Evolutionary conservation across 53 echinoderm and acorn worm species (phyloP).

Genomic region (Crossaster papposus): DNA sequence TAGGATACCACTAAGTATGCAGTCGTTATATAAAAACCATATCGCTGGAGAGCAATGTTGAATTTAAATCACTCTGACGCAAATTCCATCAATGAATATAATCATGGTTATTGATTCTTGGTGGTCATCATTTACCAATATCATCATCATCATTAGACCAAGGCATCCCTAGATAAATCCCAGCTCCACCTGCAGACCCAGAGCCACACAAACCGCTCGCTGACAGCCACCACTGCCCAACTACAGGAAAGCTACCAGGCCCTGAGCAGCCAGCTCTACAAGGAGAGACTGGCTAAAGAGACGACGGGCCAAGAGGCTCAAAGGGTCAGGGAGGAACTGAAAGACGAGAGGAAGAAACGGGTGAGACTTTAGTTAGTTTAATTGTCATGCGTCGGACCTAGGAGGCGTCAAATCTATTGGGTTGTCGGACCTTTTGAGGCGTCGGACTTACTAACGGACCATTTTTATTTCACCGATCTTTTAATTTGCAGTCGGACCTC

Average conservation of each 20-base stretch:
- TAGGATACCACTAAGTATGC: too few relatives aligned
- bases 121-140: not conserved
- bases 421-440: too few relatives aligned
- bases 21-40: too few relatives aligned
- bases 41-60: too few relatives aligned
- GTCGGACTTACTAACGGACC: too few relatives aligned
- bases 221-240: constrained; percentile 24
- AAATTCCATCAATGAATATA: too few relatives aligned
- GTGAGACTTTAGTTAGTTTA: not conserved
- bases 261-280: constrained; percentile 39
- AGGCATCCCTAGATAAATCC: constrained; percentile 33
- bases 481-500: constrained; percentile 16
- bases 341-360: constrained; percentile 37
- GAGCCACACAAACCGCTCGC: constrained; percentile 39
- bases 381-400: too few relatives aligned
- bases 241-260: constrained; percentile 46
- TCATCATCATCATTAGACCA: constrained; percentile 21
- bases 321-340: constrained; percentile 29
- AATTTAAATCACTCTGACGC: too few relatives aligned
- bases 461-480: not conserved
- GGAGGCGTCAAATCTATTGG: too few relatives aligned
- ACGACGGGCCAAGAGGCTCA: constrained; percentile 10
- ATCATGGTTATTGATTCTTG: too few relatives aligned
- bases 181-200: constrained; percentile 43
- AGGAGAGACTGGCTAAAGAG: constrained; percentile 34